Percentiles rank a stretch among this genome's conserved stretches.
These are phyloP conservation scores for Aporophyla nigra DNA, from an alignment of 2,888 invertebrate species.

Conservation along the genomic window DNA sequence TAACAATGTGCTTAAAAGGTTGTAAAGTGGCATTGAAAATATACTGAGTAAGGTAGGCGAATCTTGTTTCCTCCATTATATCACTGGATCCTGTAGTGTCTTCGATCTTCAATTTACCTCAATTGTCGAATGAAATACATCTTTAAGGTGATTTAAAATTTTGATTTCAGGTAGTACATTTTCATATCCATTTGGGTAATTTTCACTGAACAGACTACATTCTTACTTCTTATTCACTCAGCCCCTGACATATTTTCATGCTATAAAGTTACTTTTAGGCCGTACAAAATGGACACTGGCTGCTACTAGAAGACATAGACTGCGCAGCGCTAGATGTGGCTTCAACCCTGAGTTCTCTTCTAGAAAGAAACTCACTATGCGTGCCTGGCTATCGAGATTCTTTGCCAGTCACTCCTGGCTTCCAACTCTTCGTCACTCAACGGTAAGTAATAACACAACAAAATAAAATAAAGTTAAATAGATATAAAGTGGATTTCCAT, in stretches of 20 bases:
- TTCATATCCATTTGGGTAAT: neutral
- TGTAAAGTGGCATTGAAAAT: constrained; percentile 11
- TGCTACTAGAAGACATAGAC: constrained; percentile 98
- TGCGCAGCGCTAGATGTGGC: constrained; percentile 98
- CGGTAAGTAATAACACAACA: constrained; percentile 86
- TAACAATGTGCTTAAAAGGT: neutral
- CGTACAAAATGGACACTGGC: constrained; percentile 96
- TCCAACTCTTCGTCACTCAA: constrained; percentile 98
- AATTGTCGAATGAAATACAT: too few species aligned
- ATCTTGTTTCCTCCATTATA: neutral
- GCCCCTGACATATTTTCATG: neutral
- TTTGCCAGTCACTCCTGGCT: constrained; percentile 95
- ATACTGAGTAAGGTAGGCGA: neutral
- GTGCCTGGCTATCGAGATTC: constrained; percentile 97
- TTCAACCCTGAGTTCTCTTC: constrained; percentile 95
- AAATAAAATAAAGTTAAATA: neutral
- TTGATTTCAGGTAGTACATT: neutral
- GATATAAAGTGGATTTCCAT: neutral
- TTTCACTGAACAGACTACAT: neutral
- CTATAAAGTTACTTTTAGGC: constrained; percentile 89
- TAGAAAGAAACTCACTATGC: constrained; percentile 95
- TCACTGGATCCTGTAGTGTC: neutral
- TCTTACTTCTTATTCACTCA: neutral
- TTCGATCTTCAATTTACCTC: too few species aligned
- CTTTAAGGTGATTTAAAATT: neutral